A percentile compares a stretch with the other conserved stretches of the same genome.
phyloP scores from a whole-genome alignment of 2,113 vertebrate species.

The Pandion haliaetus region DNA sequence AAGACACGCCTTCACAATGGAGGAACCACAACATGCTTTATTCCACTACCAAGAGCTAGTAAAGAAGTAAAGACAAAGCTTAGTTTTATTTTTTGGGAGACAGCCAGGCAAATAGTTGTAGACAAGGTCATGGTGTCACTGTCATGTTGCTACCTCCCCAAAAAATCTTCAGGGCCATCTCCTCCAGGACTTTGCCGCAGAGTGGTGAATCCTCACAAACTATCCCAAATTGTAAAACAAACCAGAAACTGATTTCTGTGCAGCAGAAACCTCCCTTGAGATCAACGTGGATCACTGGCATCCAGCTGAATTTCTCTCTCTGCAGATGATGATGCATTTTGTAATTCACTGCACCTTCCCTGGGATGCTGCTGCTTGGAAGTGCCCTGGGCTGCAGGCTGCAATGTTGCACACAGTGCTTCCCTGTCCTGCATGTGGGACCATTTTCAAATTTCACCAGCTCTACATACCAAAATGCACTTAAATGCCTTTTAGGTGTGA shows the following conservation, averaged over 20 bases:
- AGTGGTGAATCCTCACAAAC: background rate
- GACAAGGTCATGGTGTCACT: background rate
- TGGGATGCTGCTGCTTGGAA: background rate
- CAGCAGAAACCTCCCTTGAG: background rate
- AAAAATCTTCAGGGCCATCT: background rate
- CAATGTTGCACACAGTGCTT: fast-evolving
- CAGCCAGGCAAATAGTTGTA: background rate
- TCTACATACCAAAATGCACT: background rate
- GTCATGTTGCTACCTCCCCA: background rate
- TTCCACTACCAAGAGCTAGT: background rate
- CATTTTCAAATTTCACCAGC: background rate
- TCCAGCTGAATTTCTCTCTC: background rate
- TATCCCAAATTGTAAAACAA: background rate
- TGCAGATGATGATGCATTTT: background rate
- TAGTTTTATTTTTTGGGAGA: background rate
- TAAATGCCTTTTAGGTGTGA: background rate
- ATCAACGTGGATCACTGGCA: background rate
- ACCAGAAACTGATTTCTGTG: background rate
- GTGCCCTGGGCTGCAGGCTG: background rate
- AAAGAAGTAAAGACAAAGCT: background rate
- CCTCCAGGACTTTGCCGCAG: background rate
- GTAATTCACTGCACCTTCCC: background rate
- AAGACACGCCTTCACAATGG: background rate
- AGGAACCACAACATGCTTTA: background rate
- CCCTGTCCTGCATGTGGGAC: background rate